These are phyloP conservation scores for Cepaea nemoralis DNA, from an alignment of 1,140 invertebrate species.

Conservation along the genomic window DNA sequence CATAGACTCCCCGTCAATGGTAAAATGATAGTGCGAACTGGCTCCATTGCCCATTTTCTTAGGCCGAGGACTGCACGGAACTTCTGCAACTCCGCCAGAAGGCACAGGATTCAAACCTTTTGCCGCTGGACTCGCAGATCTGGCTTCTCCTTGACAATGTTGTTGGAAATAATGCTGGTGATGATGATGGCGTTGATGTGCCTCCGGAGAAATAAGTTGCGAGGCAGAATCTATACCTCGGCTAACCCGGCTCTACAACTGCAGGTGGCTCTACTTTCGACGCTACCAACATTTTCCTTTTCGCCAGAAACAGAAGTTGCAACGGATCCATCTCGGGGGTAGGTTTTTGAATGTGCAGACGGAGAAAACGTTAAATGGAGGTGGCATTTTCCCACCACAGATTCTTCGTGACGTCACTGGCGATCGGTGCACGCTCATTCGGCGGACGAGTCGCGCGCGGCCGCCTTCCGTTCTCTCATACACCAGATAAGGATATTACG, in stretches of 20 bases:
- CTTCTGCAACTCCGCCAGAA: background rate
- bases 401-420: slow-evolving; percentile 20
- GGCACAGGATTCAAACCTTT: background rate
- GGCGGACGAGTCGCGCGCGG: slow-evolving; percentile 17
- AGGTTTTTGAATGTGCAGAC: slow-evolving; percentile 12
- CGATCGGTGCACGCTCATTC: background rate
- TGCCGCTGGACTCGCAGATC: background rate
- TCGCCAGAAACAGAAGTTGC: background rate
- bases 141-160: background rate
- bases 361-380: background rate
- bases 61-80: background rate
- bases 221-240: background rate
- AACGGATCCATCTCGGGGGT: background rate
- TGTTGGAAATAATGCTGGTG: slow-evolving; percentile 8
- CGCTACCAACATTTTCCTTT: background rate
- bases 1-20: slow-evolving; percentile 64
- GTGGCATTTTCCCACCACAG: background rate
- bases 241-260: background rate
- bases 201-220: background rate
- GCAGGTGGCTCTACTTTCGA: background rate
- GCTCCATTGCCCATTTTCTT: slow-evolving; percentile 69
- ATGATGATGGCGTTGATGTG: background rate
- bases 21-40: slow-evolving; percentile 57
- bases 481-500: no score
- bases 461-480: background rate